Conservation (phyloP, 92 coral and sea anemone genomes). For the Umimayanthus kanabou region DNA sequence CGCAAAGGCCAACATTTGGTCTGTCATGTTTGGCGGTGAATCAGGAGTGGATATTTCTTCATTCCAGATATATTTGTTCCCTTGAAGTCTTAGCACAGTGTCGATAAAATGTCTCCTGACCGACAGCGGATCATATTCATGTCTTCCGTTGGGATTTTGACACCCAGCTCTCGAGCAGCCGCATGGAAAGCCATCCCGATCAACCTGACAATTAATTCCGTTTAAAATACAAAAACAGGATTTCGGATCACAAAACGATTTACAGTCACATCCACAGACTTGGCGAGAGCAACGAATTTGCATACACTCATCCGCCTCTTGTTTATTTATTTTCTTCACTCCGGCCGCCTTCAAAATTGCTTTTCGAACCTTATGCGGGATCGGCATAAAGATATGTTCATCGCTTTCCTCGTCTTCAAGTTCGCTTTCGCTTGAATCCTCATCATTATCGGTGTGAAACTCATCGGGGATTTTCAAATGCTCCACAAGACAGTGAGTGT, state of each 20-base stretch:
- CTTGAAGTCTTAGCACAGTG: conserved; percentile 73
- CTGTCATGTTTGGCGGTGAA: conserved; percentile 30
- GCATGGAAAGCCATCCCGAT: conserved; percentile 95
- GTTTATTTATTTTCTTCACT: conserved; percentile 90
- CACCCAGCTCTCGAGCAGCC: conserved; percentile 91
- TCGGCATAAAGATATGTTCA: conserved; percentile 77
- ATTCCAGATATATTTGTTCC: conserved; percentile 76
- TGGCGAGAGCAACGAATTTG: conserved; percentile 95
- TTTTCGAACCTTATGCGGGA: conserved; percentile 88
- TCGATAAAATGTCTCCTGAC: conserved; percentile 92
- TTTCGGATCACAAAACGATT: conserved; percentile 81
- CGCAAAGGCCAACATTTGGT: conserved; percentile 30
- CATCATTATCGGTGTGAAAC: conserved; percentile 61
- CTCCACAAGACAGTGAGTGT: conserved; percentile 84
- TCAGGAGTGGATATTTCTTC: conserved; percentile 29
- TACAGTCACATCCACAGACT: conserved; percentile 94
- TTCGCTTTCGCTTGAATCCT: conserved; percentile 63
- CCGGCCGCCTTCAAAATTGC: conserved; percentile 98
- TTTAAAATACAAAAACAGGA: conserved; percentile 87
- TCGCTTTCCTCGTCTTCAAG: conserved; percentile 56
- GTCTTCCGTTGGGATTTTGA: conserved; percentile 89
- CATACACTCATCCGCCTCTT: conserved; percentile 90
- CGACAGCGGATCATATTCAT: conserved; percentile 85
- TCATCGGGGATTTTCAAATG: conserved; percentile 60
- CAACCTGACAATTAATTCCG: conserved; percentile 98